Conservation (phyloP, 1,140 invertebrate genomes). For the Lutraria rhynchaena region DNA sequence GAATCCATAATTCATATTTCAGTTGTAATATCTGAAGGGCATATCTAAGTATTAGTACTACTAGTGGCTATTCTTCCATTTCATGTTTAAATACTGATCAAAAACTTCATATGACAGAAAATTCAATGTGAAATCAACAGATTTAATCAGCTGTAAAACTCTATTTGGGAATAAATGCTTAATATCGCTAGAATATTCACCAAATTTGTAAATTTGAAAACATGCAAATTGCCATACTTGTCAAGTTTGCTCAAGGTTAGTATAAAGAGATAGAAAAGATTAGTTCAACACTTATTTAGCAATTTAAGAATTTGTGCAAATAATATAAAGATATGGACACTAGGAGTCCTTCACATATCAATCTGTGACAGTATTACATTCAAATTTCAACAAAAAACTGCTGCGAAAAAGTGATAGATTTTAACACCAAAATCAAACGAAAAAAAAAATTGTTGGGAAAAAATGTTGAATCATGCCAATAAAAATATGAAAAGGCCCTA, state of each 20-base stretch:
- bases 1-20: conserved; percentile 36
- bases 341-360: too few relatives aligned
- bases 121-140: neutral
- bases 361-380: neutral
- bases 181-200: conserved; percentile 20
- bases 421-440: neutral
- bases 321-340: too few relatives aligned
- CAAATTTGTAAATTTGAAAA: conserved; percentile 31
- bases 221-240: conserved; percentile 23
- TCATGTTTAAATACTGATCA: conserved; percentile 8
- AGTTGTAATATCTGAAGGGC: too few relatives aligned
- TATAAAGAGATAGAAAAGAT: conserved; percentile 11
- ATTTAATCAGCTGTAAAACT: neutral
- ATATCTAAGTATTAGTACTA: too few relatives aligned
- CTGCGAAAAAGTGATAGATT: neutral
- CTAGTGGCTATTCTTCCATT: too few relatives aligned
- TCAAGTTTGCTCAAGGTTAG: conserved; percentile 15
- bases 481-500: neutral
- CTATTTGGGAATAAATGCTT: neutral
- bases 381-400: neutral
- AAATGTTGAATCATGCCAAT: neutral
- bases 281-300: conserved; percentile 28
- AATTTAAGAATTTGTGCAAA: conserved; percentile 36
- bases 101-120: neutral
- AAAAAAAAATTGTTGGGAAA: neutral